Evolutionary conservation across 2,113 vertebrate species (phyloP), one percentile per base, ranked within the genome.

Genomic region (Chloropsis hardwickii): DNA sequence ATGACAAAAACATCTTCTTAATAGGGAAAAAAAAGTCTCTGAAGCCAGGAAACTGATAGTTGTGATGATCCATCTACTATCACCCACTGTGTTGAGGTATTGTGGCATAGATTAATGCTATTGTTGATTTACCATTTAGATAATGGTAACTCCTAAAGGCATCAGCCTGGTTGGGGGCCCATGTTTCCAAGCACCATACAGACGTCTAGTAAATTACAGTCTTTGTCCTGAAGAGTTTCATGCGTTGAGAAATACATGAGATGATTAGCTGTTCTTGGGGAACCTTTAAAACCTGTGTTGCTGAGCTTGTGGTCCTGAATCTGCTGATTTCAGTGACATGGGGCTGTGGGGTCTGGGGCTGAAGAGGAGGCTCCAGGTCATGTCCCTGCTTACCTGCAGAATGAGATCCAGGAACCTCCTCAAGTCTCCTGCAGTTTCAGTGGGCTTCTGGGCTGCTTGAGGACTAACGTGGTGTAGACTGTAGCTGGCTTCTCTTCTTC

Each of bases 31-130:
- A 64, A 62, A 58, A 66, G 42, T 44, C 50, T 93, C 40, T 94
- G 80, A 94, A 92, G 80, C 60, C 80, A 57, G 65, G 64, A 94
- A 94, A 86, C 86, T 87, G 85, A 71, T 91, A 84, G 47, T 57
- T 92, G 79, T 71, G 78, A 45, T 85, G 60, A 64, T 90, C 21
- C 12, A 31, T 80, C 85, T 84, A n/a, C 84, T 67, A 37, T 92
- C 79, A 70, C 90, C 70, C 66, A 73, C 65, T 81, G 78, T 70
- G 61, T 48, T 88, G 57, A 83, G 60, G 47, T 91, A 45, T 70
- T 70, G 69, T 86, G 66, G 64, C 88, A 80, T 54, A 84, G 84
- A 79, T 88, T 79, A 79, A 78, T 90, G 40, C 61, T 71, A 3
- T 42, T 71, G 45, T 86, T 87, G 64, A 86, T 93, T 90, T 86